Conservation (phyloP, 2,797 vertebrate genomes). For the Tachyglossus aculeatus region DNA sequence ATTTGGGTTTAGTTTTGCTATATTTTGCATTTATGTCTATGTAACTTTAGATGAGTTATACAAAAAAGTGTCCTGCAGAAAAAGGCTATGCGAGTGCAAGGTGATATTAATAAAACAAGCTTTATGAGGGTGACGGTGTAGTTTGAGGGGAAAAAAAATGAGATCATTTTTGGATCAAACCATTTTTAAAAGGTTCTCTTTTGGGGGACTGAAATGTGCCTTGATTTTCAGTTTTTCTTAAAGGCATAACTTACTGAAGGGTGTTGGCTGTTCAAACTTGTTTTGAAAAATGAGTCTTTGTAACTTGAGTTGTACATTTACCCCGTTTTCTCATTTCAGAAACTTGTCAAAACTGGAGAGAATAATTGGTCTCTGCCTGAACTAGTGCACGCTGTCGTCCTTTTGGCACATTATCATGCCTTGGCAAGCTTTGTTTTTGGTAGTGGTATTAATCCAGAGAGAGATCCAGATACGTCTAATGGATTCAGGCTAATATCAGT, state of each 20-base stretch:
- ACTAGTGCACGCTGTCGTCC: conserved; percentile 84
- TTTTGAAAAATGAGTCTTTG: conserved; percentile 18
- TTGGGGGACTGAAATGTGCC: too few species aligned
- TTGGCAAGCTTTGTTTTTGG: conserved; percentile 86
- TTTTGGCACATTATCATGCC: conserved; percentile 83
- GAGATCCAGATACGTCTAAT: conserved; percentile 72
- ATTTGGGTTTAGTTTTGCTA: too few species aligned
- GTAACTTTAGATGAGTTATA: conserved; percentile 19
- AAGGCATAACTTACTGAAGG: not conserved
- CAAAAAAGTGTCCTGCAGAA: not conserved
- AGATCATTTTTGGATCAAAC: not conserved
- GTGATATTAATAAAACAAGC: not conserved
- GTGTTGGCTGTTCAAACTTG: not conserved
- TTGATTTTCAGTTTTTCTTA: conserved; percentile 3
- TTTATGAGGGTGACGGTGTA: not conserved
- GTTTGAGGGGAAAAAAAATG: not conserved
- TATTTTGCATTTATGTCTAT: too few species aligned
- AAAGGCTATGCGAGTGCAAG: not conserved
- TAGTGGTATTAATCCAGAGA: conserved; percentile 84
- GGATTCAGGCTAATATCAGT: conserved; percentile 75
- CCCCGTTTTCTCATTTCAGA: conserved; percentile 72
- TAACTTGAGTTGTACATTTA: conserved; percentile 20
- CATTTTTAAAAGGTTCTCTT: not conserved
- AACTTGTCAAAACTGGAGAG: conserved; percentile 85
- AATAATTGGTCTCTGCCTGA: conserved; percentile 87